Conservation (phyloP, 2,888 invertebrate genomes). For the Metopia argyrocephala region DNA sequence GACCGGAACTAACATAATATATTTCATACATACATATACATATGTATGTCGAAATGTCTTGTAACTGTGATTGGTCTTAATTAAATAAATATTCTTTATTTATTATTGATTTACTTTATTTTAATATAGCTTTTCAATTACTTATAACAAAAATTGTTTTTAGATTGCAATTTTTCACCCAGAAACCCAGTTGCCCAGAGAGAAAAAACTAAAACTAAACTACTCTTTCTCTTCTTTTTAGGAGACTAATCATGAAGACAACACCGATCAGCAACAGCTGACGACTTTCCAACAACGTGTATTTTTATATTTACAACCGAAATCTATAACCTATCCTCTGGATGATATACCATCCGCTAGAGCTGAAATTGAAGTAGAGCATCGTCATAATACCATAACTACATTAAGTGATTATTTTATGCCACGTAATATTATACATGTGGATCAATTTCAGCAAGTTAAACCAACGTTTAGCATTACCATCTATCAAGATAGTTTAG, state of each 20-base stretch:
- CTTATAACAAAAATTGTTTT: too few relatives aligned
- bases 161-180: too few relatives aligned
- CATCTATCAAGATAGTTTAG: conserved; percentile 71
- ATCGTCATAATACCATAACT: conserved; percentile 68
- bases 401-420: conserved; percentile 72
- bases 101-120: too few relatives aligned
- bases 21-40: too few relatives aligned
- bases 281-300: conserved; percentile 65
- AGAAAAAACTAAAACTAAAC: too few relatives aligned
- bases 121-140: too few relatives aligned
- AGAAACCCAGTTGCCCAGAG: too few relatives aligned
- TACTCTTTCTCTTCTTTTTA: background rate
- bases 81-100: too few relatives aligned
- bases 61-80: too few relatives aligned
- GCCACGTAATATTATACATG: conserved; percentile 68
- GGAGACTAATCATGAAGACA: background rate
- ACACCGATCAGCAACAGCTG: background rate
- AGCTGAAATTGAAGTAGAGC: conserved; percentile 70
- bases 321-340: conserved; percentile 64
- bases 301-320: conserved; percentile 71
- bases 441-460: conserved; percentile 65
- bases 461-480: conserved; percentile 71
- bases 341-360: conserved; percentile 37
- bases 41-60: too few relatives aligned
- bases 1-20: too few relatives aligned